These are phyloP conservation scores for Diachasma alloeum DNA, from an alignment of 1,140 invertebrate species.

Conservation along the genomic window DNA sequence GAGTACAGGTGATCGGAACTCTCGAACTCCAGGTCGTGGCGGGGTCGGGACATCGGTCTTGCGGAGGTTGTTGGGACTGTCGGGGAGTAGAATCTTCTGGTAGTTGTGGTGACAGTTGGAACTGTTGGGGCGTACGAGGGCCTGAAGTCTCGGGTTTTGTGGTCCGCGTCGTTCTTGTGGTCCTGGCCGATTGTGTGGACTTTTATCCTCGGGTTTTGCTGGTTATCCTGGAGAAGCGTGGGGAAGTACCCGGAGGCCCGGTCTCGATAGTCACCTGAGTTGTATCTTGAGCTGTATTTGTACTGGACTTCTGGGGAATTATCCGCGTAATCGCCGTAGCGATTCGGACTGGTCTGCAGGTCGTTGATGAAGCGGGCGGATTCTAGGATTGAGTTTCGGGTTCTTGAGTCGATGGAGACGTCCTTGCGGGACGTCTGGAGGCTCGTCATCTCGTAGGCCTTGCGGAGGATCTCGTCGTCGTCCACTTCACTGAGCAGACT, in stretches of 20 bases:
- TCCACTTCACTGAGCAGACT: conserved; percentile 47
- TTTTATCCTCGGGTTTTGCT: conserved; percentile 16
- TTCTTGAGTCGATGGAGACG: conserved; percentile 4
- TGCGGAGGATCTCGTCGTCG: conserved; percentile 57
- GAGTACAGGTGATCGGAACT: conserved; percentile 50
- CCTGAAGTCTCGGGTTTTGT: conserved; percentile 41
- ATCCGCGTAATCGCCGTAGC: neutral
- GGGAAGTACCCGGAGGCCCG: conserved; percentile 12
- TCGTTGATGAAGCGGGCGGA: neutral
- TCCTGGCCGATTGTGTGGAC: conserved; percentile 29
- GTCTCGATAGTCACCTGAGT: neutral
- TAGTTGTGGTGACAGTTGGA: conserved; percentile 56
- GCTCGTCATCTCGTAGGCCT: conserved; percentile 57
- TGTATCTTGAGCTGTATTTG: conserved; percentile 23
- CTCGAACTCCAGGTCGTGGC: conserved; percentile 47
- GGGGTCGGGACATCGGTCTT: conserved; percentile 44
- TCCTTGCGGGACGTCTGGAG: conserved; percentile 37
- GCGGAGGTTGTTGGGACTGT: conserved; percentile 50
- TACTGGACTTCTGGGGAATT: neutral
- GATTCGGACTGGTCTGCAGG: neutral
- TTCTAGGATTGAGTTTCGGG: neutral
- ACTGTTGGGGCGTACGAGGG: conserved; percentile 57
- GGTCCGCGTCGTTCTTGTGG: conserved; percentile 10
- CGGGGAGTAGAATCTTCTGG: conserved; percentile 54
- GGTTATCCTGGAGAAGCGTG: neutral